Conservation (phyloP, 2,797 vertebrate genomes). For the Anguilla megastoma region DNA sequence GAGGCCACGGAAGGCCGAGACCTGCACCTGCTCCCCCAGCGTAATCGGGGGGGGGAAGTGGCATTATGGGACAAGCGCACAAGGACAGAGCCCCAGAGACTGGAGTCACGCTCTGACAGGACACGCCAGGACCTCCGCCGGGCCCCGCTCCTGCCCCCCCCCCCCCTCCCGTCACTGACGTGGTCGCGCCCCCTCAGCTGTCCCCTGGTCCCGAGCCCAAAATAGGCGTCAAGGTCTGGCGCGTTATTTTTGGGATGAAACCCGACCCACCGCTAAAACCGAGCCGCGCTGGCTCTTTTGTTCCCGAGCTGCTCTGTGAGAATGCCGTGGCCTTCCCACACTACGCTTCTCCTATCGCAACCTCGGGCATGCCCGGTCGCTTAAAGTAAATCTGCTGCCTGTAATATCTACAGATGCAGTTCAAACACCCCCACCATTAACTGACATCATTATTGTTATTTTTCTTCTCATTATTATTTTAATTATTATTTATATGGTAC, state of each 20-base stretch:
- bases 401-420: neutral
- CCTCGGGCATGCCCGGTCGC: too few species aligned
- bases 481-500: too few species aligned
- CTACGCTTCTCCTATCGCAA: neutral
- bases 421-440: neutral
- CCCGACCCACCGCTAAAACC: constrained; percentile 16
- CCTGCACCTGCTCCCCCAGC: neutral
- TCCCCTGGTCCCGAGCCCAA: constrained; percentile 37
- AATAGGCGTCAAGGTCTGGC: constrained; percentile 50
- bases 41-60: neutral
- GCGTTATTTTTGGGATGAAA: constrained; percentile 13
- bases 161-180: neutral
- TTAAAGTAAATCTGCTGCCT: neutral
- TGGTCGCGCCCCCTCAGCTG: constrained; percentile 43
- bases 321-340: neutral
- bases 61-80: neutral
- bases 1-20: neutral
- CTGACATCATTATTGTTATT: too few species aligned
- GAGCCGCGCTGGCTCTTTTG: neutral
- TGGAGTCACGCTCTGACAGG: too few species aligned
- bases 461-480: too few species aligned
- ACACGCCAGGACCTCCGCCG: neutral
- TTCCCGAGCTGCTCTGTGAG: neutral
- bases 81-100: neutral
- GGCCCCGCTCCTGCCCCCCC: too few species aligned